Percentiles rank a stretch among this genome's conserved stretches.
Conservation (phyloP, 2,797 vertebrate species). For the Eurystomus glaucurus region DNA sequence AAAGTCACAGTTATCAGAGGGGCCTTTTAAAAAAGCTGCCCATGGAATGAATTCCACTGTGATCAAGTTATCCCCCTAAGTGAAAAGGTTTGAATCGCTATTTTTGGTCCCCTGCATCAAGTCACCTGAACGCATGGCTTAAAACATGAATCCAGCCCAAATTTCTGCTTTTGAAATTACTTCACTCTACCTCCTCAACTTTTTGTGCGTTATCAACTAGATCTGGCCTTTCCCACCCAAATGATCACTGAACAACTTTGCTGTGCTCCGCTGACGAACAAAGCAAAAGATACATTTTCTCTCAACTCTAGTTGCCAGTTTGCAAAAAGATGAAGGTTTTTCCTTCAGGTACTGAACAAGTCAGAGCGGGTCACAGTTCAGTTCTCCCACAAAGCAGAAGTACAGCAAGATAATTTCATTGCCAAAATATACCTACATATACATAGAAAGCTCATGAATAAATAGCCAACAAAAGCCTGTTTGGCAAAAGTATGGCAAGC, state of each 20-base stretch:
- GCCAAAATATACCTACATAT: neutral
- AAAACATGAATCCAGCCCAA: neutral
- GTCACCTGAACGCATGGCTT: neutral
- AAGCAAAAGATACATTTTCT: neutral
- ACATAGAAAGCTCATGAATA: neutral
- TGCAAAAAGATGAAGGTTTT: neutral
- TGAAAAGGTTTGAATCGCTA: neutral
- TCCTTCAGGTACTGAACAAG: neutral
- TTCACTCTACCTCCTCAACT: neutral
- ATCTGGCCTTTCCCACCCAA: neutral
- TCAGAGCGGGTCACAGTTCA: neutral
- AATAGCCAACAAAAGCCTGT: neutral
- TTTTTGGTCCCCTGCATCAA: neutral
- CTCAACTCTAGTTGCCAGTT: neutral
- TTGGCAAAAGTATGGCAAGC: neutral
- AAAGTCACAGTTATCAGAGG: neutral
- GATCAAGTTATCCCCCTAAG: neutral
- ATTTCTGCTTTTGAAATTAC: neutral
- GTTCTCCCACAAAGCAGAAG: neutral
- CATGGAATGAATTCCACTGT: neutral
- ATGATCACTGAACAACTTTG: neutral
- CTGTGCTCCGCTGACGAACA: neutral
- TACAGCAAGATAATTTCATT: neutral
- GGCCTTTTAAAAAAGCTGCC: neutral
- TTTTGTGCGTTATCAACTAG: neutral